phyloP scores from a whole-genome alignment of 1,140 invertebrate species.

The Drosophila watanabei region DNA sequence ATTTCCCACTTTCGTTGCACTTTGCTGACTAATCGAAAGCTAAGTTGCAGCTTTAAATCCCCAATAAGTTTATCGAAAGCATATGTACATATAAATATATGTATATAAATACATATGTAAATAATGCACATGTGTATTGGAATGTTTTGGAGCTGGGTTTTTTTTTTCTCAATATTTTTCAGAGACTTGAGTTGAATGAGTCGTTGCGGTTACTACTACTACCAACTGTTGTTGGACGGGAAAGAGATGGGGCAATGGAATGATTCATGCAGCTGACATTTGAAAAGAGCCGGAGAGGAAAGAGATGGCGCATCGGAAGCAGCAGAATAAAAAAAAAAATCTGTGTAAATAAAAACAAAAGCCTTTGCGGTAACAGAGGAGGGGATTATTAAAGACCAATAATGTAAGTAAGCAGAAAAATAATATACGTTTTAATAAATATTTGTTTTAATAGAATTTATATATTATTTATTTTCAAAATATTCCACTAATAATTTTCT shows the following conservation, averaged over 20 bases:
- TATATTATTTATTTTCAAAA: not conserved
- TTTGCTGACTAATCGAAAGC: constrained; percentile 39
- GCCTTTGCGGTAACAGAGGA: not conserved
- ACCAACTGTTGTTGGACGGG: constrained; percentile 23
- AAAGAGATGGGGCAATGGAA: constrained; percentile 5
- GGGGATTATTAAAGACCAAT: constrained; percentile 3
- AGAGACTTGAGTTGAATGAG: constrained; percentile 29
- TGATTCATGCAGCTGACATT: constrained; percentile 38
- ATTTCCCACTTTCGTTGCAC: constrained; percentile 17
- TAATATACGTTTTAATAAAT: not conserved
- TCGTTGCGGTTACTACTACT: constrained; percentile 13
- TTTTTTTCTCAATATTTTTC: constrained; percentile 4
- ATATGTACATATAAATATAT: not conserved
- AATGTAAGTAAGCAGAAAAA: constrained; percentile 3
- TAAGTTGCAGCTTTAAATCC: constrained; percentile 22
- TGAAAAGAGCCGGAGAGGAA: constrained; percentile 1
- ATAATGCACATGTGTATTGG: constrained; percentile 22
- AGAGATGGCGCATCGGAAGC: constrained; percentile 27
- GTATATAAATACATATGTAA: constrained; percentile 9
- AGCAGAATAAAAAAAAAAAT: constrained; percentile 16
- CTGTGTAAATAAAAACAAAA: constrained; percentile 32
- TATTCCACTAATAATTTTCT: not conserved
- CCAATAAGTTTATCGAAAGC: constrained; percentile 29
- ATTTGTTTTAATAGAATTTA: not conserved
- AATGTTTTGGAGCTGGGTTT: constrained; percentile 36